A percentile compares a stretch with the other conserved stretches of the same genome.
phyloP scores from a whole-genome alignment of 2,888 invertebrate species.

The Clistopyga incitator region DNA sequence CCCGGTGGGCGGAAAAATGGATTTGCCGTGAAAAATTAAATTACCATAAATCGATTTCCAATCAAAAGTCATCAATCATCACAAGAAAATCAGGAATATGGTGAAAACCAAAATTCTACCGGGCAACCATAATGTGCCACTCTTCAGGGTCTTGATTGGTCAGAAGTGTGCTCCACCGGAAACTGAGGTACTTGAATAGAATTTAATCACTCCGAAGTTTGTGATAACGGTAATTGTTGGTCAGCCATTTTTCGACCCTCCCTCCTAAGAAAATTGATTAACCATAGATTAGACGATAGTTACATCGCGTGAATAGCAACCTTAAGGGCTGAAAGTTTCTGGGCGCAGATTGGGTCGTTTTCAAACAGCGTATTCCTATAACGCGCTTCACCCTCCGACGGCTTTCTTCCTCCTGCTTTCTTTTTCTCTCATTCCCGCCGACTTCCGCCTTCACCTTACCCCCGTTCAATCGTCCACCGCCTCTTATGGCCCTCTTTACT shows the following conservation, averaged over 20 bases:
- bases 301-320: conserved; percentile 33
- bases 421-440: conserved; percentile 26
- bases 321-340: conserved; percentile 19
- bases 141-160: neutral
- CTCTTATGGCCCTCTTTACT: conserved; percentile 58
- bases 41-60: no score
- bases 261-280: neutral
- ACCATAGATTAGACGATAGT: conserved; percentile 18
- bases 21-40: no score
- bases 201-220: neutral
- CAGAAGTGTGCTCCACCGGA: neutral
- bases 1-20: neutral
- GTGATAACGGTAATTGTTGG: neutral
- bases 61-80: no score
- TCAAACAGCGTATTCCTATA: conserved; percentile 33
- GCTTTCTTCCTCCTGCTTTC: conserved; percentile 7
- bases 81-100: neutral
- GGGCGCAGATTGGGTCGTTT: conserved; percentile 47
- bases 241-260: neutral
- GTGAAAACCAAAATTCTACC: neutral
- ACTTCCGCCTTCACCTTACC: conserved; percentile 24
- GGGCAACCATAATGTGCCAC: neutral
- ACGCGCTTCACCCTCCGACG: conserved; percentile 25
- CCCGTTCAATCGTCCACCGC: conserved; percentile 33
- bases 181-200: neutral